A percentile compares a stretch with the other conserved stretches of the same genome.
Evolutionary conservation across 2,888 invertebrate species (phyloP).

Genomic region (Drosophila macrospina): DNA sequence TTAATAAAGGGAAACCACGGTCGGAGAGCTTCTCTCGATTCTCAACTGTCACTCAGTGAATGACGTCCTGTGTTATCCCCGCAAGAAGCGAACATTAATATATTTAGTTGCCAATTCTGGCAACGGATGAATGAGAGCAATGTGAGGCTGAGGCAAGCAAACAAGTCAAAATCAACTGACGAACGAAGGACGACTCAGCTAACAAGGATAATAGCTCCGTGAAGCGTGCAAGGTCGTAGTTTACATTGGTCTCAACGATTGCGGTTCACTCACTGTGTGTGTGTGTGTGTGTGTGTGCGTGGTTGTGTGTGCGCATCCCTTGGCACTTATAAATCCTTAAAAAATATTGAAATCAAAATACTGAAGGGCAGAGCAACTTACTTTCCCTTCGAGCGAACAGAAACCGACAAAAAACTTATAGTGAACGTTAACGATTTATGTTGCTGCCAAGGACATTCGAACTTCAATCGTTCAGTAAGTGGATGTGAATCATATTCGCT

Average conservation of each 20-base stretch:
- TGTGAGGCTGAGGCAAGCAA: constrained; percentile 28
- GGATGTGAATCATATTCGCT: neutral
- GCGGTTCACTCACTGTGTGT: constrained; percentile 4
- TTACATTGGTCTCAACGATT: constrained; percentile 8
- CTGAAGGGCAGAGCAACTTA: constrained; percentile 22
- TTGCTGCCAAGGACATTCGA: constrained; percentile 57
- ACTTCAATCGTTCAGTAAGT: constrained; percentile 37
- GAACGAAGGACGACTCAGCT: constrained; percentile 42
- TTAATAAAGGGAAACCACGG: constrained; percentile 9
- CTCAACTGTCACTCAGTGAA: constrained; percentile 14
- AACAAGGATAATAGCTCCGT: constrained; percentile 51
- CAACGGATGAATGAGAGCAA: constrained; percentile 16
- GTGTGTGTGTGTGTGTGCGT: constrained; percentile 7
- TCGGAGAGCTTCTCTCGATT: neutral
- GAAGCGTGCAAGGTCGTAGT: constrained; percentile 33
- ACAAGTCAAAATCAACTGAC: constrained; percentile 49
- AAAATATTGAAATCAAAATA: constrained; percentile 59
- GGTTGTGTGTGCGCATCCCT: constrained; percentile 9
- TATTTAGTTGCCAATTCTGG: constrained; percentile 61
- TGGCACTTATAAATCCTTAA: constrained; percentile 46
- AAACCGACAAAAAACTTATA: constrained; percentile 41
- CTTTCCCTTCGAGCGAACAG: constrained; percentile 8
- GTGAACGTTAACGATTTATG: constrained; percentile 58
- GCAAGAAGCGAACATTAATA: constrained; percentile 68
- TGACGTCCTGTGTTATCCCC: constrained; percentile 58